Conservation (phyloP, 2,888 invertebrate genomes). For the Calliopum simillimum region DNA sequence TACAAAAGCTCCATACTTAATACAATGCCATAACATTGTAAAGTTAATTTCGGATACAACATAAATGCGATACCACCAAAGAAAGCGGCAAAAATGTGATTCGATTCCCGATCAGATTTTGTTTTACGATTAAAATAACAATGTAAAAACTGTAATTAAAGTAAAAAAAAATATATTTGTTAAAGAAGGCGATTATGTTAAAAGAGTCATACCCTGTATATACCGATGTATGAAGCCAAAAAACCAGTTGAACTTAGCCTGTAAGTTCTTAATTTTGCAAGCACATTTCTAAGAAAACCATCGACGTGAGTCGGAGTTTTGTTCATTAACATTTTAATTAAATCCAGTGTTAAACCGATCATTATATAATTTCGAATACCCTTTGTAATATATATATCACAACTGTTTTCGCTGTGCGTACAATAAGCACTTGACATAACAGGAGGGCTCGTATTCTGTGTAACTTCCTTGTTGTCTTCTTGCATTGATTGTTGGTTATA, state of each 20-base stretch:
- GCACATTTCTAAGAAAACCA: conserved; percentile 32
- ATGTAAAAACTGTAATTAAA: conserved; percentile 45
- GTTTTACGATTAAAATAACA: conserved; percentile 49
- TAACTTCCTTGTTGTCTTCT: background rate
- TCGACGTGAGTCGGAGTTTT: background rate
- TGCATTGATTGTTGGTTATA: conserved; percentile 8
- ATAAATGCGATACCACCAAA: conserved; percentile 54
- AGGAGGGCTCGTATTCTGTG: background rate
- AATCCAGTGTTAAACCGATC: conserved; percentile 55
- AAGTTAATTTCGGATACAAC: conserved; percentile 51
- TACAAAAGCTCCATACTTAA: conserved; percentile 50
- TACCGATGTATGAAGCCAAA: conserved; percentile 54
- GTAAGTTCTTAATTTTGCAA: conserved; percentile 42
- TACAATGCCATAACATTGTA: conserved; percentile 53
- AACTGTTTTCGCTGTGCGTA: conserved; percentile 39
- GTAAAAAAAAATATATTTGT: background rate
- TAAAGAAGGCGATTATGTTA: background rate
- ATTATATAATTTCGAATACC: conserved; percentile 54
- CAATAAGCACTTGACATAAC: conserved; percentile 31
- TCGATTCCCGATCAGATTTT: conserved; percentile 22
- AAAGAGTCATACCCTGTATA: conserved; percentile 57
- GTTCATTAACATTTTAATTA: conserved; percentile 47
- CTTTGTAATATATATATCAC: conserved; percentile 42
- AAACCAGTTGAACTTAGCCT: conserved; percentile 50
- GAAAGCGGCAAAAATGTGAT: conserved; percentile 54